These are phyloP conservation scores for Meles meles DNA, from an alignment of 2,113 vertebrate species.

Conservation along the genomic window DNA sequence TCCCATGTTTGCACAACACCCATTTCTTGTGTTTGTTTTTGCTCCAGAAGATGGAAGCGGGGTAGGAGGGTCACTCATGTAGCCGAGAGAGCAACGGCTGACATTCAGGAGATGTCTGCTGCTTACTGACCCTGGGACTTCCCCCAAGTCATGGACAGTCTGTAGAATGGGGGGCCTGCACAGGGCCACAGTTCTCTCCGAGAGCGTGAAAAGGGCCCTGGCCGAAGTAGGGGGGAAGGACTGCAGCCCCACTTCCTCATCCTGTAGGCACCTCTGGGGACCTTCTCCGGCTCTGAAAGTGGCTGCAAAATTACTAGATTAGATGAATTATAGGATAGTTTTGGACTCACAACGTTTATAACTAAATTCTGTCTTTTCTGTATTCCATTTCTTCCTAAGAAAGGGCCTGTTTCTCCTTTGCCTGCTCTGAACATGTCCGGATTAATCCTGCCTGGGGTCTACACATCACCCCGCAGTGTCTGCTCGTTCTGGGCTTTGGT, in stretches of 20 bases:
- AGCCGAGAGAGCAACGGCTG: not conserved
- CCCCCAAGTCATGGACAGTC: not conserved
- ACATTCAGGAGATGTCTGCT: not conserved
- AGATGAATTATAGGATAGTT: not conserved
- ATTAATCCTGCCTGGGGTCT: not conserved
- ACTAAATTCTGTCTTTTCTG: not conserved
- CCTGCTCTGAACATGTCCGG: not conserved
- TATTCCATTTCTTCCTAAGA: not conserved
- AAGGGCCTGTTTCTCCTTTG: not conserved
- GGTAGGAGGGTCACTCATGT: not conserved
- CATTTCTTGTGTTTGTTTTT: not conserved
- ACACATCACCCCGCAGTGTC: not conserved
- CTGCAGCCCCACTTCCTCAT: not conserved
- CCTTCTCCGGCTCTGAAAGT: not conserved
- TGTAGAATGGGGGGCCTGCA: not conserved
- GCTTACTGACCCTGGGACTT: not conserved
- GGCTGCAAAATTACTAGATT: not conserved
- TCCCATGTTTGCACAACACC: not conserved
- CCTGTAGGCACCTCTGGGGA: not conserved
- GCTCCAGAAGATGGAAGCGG: not conserved
- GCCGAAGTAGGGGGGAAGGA: not conserved
- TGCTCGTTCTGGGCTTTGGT: not conserved
- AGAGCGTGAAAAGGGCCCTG: not conserved
- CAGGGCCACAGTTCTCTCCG: not conserved
- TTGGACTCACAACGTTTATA: not conserved